Evolutionary conservation across 2,797 vertebrate species (phyloP).

Genomic region (Sebastes kiyomatsui): DNA sequence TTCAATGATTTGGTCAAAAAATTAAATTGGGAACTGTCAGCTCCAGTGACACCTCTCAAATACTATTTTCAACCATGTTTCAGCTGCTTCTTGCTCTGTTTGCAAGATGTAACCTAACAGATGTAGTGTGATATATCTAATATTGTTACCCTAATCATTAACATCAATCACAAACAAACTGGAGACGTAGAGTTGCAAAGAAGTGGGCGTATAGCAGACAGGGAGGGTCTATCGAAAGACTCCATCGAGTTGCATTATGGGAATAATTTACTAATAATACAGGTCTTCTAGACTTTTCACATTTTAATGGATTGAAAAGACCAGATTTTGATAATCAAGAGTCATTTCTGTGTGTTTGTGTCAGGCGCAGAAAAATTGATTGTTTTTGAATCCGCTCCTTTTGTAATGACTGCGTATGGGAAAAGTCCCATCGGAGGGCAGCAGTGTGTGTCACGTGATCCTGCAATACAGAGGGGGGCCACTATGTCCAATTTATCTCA

Average conservation of each 20-base stretch:
- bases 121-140: background rate
- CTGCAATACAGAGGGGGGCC: background rate
- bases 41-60: background rate
- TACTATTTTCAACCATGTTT: background rate
- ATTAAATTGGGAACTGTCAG: background rate
- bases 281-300: background rate
- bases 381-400: background rate
- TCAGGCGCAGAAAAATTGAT: background rate
- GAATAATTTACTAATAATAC: background rate
- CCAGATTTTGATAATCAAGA: no score
- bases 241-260: background rate
- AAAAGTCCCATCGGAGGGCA: background rate
- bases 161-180: background rate
- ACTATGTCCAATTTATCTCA: background rate
- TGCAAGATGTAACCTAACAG: background rate
- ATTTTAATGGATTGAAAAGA: background rate
- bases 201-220: background rate
- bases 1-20: background rate
- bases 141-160: background rate
- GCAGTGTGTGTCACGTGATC: background rate
- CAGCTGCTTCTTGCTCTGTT: background rate
- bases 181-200: background rate
- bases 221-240: background rate
- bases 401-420: background rate
- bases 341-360: background rate